phyloP scores from a whole-genome alignment of 2,888 invertebrate genomes.

The Acanthacorydalis orientalis region DNA sequence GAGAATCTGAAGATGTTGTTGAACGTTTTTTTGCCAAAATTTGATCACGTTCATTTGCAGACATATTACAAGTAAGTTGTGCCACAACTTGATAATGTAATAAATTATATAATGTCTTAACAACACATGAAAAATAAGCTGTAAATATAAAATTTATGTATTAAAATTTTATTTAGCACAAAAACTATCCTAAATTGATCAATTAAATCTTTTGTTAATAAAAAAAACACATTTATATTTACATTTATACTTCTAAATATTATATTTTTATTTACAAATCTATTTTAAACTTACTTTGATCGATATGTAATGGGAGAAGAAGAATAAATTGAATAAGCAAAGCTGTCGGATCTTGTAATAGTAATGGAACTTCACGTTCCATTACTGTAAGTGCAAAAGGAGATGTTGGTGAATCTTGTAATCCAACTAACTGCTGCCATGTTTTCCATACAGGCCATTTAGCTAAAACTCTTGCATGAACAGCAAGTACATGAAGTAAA shows the following conservation, averaged over 20 bases:
- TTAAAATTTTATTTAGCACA: no score
- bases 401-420: slow-evolving; percentile 15
- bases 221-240: neutral
- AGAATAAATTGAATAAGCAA: slow-evolving; percentile 75
- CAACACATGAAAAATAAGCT: slow-evolving; percentile 81
- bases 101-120: slow-evolving; percentile 75
- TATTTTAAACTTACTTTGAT: slow-evolving; percentile 50
- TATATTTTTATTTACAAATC: neutral
- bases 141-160: slow-evolving; percentile 18
- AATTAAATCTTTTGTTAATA: neutral
- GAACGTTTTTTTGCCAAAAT: slow-evolving; percentile 22
- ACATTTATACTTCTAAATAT: neutral
- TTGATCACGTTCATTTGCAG: slow-evolving; percentile 42
- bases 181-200: no score
- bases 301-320: slow-evolving; percentile 68
- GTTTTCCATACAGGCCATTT: slow-evolving; percentile 42
- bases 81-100: slow-evolving; percentile 78
- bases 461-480: slow-evolving; percentile 60
- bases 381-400: slow-evolving; percentile 24
- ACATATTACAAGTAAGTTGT: slow-evolving; percentile 54
- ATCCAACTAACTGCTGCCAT: slow-evolving; percentile 36
- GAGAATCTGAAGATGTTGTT: slow-evolving; percentile 17
- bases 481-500: slow-evolving; percentile 70
- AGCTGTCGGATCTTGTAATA: slow-evolving; percentile 74
- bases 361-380: slow-evolving; percentile 56